Percentiles rank a stretch among this genome's conserved stretches.
Evolutionary conservation across 2,113 vertebrate genomes (phyloP).

Genomic region (Hemiscyllium ocellatum): DNA sequence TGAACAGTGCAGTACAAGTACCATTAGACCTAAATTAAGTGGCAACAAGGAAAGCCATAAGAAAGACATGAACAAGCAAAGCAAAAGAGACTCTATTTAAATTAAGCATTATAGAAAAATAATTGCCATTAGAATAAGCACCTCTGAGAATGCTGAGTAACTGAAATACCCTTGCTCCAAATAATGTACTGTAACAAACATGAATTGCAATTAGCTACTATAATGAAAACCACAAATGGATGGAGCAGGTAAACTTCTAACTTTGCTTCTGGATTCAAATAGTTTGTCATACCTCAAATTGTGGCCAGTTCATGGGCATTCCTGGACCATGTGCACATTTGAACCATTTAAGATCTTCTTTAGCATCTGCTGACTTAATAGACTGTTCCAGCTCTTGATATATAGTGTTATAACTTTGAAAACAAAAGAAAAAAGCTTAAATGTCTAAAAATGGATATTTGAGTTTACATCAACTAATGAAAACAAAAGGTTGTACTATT

Average conservation of each 20-base stretch:
- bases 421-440: not conserved
- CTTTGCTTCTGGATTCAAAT: not conserved
- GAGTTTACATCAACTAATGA: not conserved
- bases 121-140: not conserved
- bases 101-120: not conserved
- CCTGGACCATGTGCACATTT: constrained; percentile 81
- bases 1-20: not conserved
- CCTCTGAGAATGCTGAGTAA: not conserved
- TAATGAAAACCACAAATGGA: not conserved
- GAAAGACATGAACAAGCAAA: not conserved
- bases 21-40: not conserved
- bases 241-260: not conserved
- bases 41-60: not conserved
- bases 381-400: constrained; percentile 84
- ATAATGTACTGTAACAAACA: not conserved
- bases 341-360: constrained; percentile 91
- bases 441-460: not conserved
- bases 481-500: not conserved
- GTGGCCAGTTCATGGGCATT: constrained; percentile 98
- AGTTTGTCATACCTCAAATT: constrained; percentile 78
- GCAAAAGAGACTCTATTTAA: not conserved
- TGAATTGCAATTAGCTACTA: not conserved
- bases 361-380: constrained; percentile 70
- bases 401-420: constrained; percentile 71
- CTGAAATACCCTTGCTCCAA: not conserved